Evolutionary conservation across 2,113 vertebrate genomes (phyloP).

Genomic region (Balaeniceps rex): DNA sequence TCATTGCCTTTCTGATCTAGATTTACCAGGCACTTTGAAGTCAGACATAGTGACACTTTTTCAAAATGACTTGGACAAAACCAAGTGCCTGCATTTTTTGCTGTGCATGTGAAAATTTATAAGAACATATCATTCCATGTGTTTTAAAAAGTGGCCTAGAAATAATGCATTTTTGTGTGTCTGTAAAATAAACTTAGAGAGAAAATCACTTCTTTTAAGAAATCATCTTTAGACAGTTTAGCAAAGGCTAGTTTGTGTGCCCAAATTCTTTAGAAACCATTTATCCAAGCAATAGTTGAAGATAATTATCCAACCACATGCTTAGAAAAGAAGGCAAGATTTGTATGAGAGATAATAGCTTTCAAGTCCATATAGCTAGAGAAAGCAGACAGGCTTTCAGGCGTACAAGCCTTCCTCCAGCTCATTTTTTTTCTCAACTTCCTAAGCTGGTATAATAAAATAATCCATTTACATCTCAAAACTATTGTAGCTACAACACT

Average conservation of each 20-base stretch:
- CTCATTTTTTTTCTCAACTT: not conserved
- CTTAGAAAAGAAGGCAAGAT: not conserved
- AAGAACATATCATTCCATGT: not conserved
- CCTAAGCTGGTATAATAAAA: not conserved
- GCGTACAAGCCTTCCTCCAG: not conserved
- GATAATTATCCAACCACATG: not conserved
- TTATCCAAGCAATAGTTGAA: slow-evolving; percentile 15
- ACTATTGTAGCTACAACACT: not conserved
- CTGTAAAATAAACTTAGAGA: not conserved
- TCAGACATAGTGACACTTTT: not conserved
- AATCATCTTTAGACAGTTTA: not conserved
- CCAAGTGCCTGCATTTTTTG: not conserved
- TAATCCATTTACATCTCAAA: not conserved
- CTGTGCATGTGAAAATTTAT: not conserved
- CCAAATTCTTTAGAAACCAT: not conserved
- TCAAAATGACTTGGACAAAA: not conserved
- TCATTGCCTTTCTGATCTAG: not conserved
- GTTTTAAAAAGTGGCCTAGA: not conserved
- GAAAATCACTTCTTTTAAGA: not conserved
- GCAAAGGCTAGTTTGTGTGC: not conserved
- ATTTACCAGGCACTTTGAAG: not conserved
- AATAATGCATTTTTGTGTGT: not conserved
- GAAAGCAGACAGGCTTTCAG: slow-evolving; percentile 8
- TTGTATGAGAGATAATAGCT: not conserved
- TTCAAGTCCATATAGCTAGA: not conserved